These are phyloP conservation scores for Andrena chrysosceles DNA, from an alignment of 2,888 invertebrate species.

Conservation along the genomic window DNA sequence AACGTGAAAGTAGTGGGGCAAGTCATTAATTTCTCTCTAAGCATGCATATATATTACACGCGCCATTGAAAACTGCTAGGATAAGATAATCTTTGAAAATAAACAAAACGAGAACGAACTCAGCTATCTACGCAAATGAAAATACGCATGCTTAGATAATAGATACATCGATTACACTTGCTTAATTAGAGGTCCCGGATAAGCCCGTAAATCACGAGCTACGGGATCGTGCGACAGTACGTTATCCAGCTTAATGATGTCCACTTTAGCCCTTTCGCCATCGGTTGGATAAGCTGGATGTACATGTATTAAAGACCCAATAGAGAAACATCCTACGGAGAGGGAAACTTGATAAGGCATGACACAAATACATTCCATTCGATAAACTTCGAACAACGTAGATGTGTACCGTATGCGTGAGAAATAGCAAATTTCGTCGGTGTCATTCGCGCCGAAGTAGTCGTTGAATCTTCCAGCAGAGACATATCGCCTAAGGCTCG, in stretches of 20 bases:
- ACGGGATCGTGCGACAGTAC: constrained; percentile 88
- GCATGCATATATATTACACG: constrained; percentile 37
- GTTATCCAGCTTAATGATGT: constrained; percentile 89
- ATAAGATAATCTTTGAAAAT: constrained; percentile 9
- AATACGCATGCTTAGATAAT: constrained; percentile 68
- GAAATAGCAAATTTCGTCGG: constrained; percentile 93
- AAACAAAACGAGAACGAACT: constrained; percentile 38
- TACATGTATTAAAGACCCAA: constrained; percentile 91
- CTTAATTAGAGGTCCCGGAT: constrained; percentile 94
- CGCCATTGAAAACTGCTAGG: not conserved
- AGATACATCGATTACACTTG: constrained; percentile 80
- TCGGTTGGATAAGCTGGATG: constrained; percentile 92
- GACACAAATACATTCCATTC: not conserved
- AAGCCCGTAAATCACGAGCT: constrained; percentile 88
- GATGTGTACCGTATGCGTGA: constrained; percentile 87
- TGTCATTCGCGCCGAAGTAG: constrained; percentile 90
- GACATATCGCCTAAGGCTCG: constrained; percentile 82
- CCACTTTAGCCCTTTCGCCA: constrained; percentile 92
- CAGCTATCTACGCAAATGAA: constrained; percentile 7
- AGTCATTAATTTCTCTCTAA: constrained; percentile 14
- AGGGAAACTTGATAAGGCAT: constrained; percentile 19
- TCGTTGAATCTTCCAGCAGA: constrained; percentile 86
- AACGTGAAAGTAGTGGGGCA: not conserved
- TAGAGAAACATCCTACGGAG: constrained; percentile 83
- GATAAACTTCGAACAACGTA: not conserved